Percentiles rank a stretch among this genome's conserved stretches.
phyloP scores from a whole-genome alignment of 2,888 invertebrate genomes.

The Drosophila neutralis region DNA sequence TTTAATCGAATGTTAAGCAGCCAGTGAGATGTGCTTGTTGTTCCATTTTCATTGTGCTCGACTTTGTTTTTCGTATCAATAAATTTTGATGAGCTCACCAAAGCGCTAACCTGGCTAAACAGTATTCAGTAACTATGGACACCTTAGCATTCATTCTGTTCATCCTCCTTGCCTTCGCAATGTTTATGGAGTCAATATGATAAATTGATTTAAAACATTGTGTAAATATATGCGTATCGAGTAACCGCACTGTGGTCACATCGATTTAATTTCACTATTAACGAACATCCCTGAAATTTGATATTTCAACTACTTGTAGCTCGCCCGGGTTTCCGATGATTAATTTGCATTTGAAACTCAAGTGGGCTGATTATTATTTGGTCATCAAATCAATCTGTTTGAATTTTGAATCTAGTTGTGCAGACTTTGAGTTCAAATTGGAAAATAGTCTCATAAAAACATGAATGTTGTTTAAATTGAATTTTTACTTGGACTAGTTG shows the following conservation, averaged over 20 bases:
- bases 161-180: neutral
- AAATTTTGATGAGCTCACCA: slow-evolving; percentile 54
- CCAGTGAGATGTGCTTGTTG: slow-evolving; percentile 45
- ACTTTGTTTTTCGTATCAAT: slow-evolving; percentile 56
- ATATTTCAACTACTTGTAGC: neutral
- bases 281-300: neutral
- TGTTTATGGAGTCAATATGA: slow-evolving; percentile 50
- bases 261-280: neutral
- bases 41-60: slow-evolving; percentile 43
- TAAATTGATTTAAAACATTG: slow-evolving; percentile 75
- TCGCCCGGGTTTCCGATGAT: neutral
- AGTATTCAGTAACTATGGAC: slow-evolving; percentile 15
- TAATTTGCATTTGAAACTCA: neutral
- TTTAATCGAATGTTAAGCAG: slow-evolving; percentile 73
- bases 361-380: neutral
- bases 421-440: neutral
- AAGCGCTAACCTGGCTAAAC: slow-evolving; percentile 8
- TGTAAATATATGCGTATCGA: slow-evolving; percentile 49
- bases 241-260: slow-evolving; percentile 13
- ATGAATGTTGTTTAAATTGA: neutral
- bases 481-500: neutral
- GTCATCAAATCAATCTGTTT: neutral
- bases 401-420: neutral
- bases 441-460: neutral
- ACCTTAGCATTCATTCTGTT: neutral